Conservation (phyloP, 2,797 vertebrate species). For the Fundulus diaphanus region DNA sequence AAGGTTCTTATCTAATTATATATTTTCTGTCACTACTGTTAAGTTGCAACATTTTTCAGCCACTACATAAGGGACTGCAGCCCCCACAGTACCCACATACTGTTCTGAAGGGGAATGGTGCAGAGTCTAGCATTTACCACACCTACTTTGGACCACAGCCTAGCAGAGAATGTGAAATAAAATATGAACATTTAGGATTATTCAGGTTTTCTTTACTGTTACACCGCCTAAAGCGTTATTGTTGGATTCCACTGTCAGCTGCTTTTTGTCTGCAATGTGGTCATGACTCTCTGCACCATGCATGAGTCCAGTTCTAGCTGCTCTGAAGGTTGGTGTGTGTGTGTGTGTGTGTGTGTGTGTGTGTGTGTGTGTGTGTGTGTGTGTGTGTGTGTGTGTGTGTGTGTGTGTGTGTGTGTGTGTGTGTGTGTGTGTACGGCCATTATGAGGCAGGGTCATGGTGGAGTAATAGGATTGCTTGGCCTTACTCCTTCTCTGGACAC, state of each 20-base stretch:
- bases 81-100: background rate
- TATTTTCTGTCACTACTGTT: background rate
- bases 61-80: background rate
- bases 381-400: conserved; percentile 10
- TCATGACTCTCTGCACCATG: conserved; percentile 24
- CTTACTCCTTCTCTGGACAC: conserved; percentile 64
- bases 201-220: background rate
- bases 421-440: conserved; percentile 18
- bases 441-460: conserved; percentile 65
- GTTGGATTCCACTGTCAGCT: background rate
- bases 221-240: background rate
- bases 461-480: conserved; percentile 75
- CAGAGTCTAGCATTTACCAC: background rate
- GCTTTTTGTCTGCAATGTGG: conserved; percentile 38
- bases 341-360: conserved; percentile 19
- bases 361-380: conserved; percentile 3
- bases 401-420: background rate
- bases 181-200: background rate
- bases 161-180: background rate
- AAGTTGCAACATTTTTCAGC: background rate
- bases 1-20: background rate
- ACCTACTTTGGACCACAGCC: background rate
- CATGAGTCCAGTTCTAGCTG: background rate
- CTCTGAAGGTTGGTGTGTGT: conserved; percentile 1
- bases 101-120: background rate